Evolutionary conservation across 1,140 invertebrate species (phyloP), one percentile per base, ranked within the genome.

Genomic region (Agrypnia vestita): DNA sequence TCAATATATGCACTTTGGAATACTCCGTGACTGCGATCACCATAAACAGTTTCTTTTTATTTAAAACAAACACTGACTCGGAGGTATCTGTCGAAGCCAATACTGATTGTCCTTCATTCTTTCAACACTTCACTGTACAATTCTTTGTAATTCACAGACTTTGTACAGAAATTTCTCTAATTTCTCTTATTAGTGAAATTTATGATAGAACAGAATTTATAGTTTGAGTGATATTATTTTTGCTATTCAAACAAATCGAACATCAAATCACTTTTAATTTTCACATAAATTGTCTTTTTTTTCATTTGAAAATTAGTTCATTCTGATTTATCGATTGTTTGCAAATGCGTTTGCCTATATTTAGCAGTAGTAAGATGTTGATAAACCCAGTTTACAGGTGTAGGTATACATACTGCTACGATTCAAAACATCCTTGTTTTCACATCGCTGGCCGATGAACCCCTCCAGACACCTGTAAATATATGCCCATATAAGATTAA

Each of bases 391-490:
- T 89, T 89, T 89, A 87, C 89, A 90, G 84, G 86, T 88, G 86
- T 88, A 89, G 86, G 88, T 87, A 87, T 89, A 90, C 89, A 88
- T 90, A 90, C 88, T 89, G 86, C 87, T 89, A 84, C 86, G 87
- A 76, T 89, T 89, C 76, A 87, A 87, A 67, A 89, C 87, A 84
- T 94, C 93, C 92, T 96, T 96, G 85, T 92, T 93, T 89, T 96
- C 94, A 90, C 96, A 97, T 84, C 94, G 92, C 87, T 93, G 91
- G 85, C 96, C 96, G 86, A 92, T 93, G 92, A 93, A 96, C 84
- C 94, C 95, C 86, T 95, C 94, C 83, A 93, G 92, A 89, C 96
- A 97, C 91, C 96, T 97, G 92, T 4, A 93, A 93, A 44, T 9
- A 13, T 51, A 51, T 49, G 12, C 46, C 46, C n/a, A n/a, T 35